Evolutionary conservation across 2,797 vertebrate genomes (phyloP).

Genomic region (Mus caroli): DNA sequence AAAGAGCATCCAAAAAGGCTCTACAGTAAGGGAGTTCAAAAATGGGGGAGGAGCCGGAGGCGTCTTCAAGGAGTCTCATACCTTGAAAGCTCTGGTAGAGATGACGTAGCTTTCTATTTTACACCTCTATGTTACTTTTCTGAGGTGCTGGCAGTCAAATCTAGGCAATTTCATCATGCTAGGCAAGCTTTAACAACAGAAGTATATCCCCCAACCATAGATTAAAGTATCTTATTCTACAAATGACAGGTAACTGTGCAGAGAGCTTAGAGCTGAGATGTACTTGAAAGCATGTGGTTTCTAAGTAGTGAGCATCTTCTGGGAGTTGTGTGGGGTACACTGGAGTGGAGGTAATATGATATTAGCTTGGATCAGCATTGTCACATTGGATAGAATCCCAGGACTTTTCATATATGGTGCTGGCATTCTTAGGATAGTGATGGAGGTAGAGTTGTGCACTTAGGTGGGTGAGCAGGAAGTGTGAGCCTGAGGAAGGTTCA

Average conservation of each 20-base stretch:
- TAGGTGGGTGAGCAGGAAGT: background rate
- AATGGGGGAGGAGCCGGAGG: background rate
- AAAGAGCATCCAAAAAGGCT: background rate
- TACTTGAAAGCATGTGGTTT: background rate
- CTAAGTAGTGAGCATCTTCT: background rate
- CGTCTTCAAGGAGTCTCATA: background rate
- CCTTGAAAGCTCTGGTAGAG: background rate
- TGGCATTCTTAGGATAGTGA: background rate
- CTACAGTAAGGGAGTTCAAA: background rate
- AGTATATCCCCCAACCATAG: background rate
- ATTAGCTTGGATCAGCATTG: background rate
- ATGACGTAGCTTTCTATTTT: background rate
- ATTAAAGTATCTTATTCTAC: background rate
- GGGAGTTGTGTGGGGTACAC: background rate
- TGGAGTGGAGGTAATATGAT: background rate
- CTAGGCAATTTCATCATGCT: background rate
- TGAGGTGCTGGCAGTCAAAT: background rate
- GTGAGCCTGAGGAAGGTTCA: background rate
- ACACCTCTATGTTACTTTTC: background rate
- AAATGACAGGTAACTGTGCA: background rate
- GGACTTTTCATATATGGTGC: background rate
- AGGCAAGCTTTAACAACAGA: background rate
- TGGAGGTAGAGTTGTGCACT: background rate
- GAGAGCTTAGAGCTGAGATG: background rate
- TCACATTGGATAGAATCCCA: background rate